phyloP scores from a whole-genome alignment of 92 coral and sea anemone genomes.

The Palythoa grandis region DNA sequence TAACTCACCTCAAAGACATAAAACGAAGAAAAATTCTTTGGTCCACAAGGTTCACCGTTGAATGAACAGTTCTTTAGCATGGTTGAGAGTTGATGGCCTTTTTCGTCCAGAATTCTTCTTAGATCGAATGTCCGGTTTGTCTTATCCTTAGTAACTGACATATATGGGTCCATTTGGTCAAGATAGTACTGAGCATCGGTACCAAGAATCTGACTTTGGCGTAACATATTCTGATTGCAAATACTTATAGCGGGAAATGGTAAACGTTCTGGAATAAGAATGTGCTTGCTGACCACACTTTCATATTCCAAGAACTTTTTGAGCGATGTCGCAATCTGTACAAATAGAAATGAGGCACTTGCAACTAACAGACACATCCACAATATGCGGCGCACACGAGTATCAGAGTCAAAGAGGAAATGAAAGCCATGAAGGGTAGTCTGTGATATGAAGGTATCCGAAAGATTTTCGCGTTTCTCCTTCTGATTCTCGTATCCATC shows the following conservation, averaged over 20 bases:
- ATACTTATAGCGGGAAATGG: slow-evolving; percentile 23
- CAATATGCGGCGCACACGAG: background rate
- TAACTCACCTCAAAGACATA: background rate
- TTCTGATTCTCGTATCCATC: no score
- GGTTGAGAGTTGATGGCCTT: background rate
- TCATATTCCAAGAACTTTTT: background rate
- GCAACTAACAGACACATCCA: background rate
- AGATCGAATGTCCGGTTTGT: background rate
- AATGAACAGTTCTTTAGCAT: background rate
- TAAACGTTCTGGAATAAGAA: background rate
- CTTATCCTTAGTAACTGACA: background rate
- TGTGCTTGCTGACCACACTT: background rate
- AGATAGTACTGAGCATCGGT: slow-evolving; percentile 9
- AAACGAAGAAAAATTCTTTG: slow-evolving; percentile 31
- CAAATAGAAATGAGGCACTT: background rate
- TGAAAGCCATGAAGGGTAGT: slow-evolving; percentile 35
- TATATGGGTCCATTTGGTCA: background rate
- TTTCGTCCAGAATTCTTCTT: background rate
- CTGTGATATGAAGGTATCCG: slow-evolving; percentile 1
- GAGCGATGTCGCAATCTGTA: background rate
- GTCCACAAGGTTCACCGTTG: background rate
- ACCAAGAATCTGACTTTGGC: slow-evolving; percentile 11
- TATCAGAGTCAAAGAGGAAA: slow-evolving; percentile 14
- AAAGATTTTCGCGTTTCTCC: background rate
- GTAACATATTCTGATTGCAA: slow-evolving; percentile 27